These are phyloP conservation scores for Pachyseris speciosa DNA, from an alignment of 64 coral and sea anemone genomes.

Conservation along the genomic window DNA sequence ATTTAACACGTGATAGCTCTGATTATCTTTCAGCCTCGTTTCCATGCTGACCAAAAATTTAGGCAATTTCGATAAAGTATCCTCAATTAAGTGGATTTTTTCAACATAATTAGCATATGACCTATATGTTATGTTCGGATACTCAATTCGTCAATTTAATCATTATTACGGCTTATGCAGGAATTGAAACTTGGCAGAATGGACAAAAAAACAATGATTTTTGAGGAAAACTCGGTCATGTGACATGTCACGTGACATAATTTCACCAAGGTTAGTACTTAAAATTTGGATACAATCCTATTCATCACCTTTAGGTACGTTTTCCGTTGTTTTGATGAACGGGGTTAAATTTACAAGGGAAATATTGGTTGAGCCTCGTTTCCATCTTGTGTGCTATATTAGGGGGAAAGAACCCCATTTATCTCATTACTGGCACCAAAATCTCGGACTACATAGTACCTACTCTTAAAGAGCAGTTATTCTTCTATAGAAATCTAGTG, in stretches of 20 bases:
- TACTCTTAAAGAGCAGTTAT: slow-evolving; percentile 9
- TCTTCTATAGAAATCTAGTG: neutral
- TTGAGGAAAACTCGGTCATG: no score
- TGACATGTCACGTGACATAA: no score
- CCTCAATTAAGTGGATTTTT: neutral
- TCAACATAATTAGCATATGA: neutral
- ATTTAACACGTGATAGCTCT: no score
- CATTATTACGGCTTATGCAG: neutral
- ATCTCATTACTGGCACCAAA: neutral
- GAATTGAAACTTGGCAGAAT: neutral
- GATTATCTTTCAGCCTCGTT: neutral
- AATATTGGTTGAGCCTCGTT: neutral
- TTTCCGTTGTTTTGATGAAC: neutral
- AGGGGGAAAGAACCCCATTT: neutral
- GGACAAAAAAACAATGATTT: neutral
- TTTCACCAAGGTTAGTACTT: neutral
- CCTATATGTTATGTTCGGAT: neutral
- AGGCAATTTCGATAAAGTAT: neutral
- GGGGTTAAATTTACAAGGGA: neutral
- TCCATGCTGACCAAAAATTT: neutral
- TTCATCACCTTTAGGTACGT: neutral
- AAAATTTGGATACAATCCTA: neutral
- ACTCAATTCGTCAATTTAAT: neutral
- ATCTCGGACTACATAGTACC: slow-evolving; percentile 27
- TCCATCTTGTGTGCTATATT: neutral